Evolutionary conservation across 2,797 vertebrate species (phyloP), one percentile per base, ranked within the genome.

Genomic region (Crax fasciolata): DNA sequence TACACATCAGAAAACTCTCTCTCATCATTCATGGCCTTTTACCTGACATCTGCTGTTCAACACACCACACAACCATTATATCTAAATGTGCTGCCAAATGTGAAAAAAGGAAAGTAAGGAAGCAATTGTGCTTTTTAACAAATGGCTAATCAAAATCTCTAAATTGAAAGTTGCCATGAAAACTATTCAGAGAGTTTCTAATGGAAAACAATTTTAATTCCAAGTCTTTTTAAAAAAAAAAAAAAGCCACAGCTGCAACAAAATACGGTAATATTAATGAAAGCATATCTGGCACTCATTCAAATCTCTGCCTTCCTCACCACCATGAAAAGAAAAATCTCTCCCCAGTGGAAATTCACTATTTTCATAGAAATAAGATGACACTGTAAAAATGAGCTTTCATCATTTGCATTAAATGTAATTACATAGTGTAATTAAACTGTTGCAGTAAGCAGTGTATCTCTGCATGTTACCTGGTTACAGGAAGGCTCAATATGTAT

Each of bases 191-290:
- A 66, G 78, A 79, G 57, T 86, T 86, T 84, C 78, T 95, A 96
- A 95, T 82, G 86, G 80, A 94, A 95, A 95, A 96, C 43, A 88
- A 76, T 96, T 95, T 93, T 94, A 94, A 96, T 95, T 96, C 87
- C 38, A 76, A 88, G 67, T 38, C 43, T 84, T 62, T 2, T 62
- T 2, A n/a, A 59, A 59, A 59, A 38, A 6, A 10, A 94, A 74
- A 30, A 61, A 82, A 87, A 81, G 19, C 41, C 87, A 82, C 77
- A 92, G 87, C 94, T 94, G 94, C 87, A 89, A 92, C 66, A 32
- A 93, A 93, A 61, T 82, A 81, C 52, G 70, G 83, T 51, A 94
- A 84, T 96, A 96, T 88, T 94, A 94, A 97, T 91, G 93, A 97
- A 94, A 93, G 95, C 80, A 18, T 89, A 81, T 63, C 79, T 96